Evolutionary conservation across 2,113 vertebrate genomes (phyloP).

Genomic region (Phainopepla nitens): DNA sequence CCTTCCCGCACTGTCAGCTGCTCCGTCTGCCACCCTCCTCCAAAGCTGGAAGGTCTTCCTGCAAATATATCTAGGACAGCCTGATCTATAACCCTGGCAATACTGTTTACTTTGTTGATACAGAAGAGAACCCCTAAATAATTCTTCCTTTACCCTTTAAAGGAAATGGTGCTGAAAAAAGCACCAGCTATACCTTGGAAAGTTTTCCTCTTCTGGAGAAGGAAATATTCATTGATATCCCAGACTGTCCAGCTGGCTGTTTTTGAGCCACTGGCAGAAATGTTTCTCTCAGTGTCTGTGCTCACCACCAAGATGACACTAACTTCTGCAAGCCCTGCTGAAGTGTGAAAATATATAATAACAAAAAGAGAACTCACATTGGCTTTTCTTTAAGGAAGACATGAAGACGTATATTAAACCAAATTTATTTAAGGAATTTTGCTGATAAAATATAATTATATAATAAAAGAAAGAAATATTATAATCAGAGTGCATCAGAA

Average conservation of each 20-base stretch:
- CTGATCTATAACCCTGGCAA: neutral
- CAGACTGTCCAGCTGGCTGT: neutral
- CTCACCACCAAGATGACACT: neutral
- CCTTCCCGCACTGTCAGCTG: neutral
- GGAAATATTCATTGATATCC: neutral
- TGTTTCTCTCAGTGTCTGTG: neutral
- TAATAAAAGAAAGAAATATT: neutral
- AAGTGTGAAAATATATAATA: neutral
- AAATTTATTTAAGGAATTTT: neutral
- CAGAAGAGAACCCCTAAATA: neutral
- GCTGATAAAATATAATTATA: neutral
- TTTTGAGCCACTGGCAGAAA: neutral
- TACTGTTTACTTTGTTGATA: neutral
- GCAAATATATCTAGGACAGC: neutral
- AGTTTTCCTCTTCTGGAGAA: neutral
- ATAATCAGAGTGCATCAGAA: neutral
- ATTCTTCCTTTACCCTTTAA: neutral
- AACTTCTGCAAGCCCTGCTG: neutral
- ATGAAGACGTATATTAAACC: neutral
- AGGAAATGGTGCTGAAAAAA: neutral
- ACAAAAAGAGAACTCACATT: neutral
- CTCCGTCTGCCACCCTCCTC: fast-evolving
- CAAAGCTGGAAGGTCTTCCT: neutral
- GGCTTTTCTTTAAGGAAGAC: neutral
- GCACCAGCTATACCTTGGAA: neutral